These are phyloP conservation scores for Philaenus spumarius DNA, from an alignment of 1,140 invertebrate species.

Conservation along the genomic window DNA sequence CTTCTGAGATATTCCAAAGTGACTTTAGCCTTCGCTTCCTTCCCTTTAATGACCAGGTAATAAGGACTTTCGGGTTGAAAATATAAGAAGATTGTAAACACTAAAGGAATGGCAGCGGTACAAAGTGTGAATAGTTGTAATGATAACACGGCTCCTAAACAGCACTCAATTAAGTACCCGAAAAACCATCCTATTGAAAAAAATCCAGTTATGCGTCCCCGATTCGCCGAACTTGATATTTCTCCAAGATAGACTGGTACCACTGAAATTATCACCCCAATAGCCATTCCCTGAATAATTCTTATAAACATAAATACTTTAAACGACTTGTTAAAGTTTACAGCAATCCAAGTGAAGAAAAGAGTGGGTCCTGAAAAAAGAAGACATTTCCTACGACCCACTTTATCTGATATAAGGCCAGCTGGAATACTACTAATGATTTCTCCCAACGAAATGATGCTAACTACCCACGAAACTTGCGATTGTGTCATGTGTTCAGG, in stretches of 20 bases:
- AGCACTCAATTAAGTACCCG: constrained; percentile 72
- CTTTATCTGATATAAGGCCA: too few relatives aligned
- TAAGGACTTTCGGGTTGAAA: constrained; percentile 79
- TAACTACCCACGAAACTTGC: too few relatives aligned
- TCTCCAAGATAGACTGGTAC: constrained; percentile 81
- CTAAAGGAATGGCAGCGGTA: constrained; percentile 49
- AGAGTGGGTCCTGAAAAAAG: too few relatives aligned
- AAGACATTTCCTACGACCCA: too few relatives aligned
- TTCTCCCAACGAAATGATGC: too few relatives aligned
- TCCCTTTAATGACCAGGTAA: constrained; percentile 53
- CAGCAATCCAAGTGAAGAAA: too few relatives aligned
- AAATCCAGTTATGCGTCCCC: constrained; percentile 17
- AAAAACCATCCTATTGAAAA: constrained; percentile 37
- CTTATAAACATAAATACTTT: too few relatives aligned
- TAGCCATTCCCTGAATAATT: constrained; percentile 39
- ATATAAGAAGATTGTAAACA: constrained; percentile 58
- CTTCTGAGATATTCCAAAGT: constrained; percentile 59
- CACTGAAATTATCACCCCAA: constrained; percentile 67
- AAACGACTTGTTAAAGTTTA: too few relatives aligned
- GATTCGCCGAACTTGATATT: constrained; percentile 45
- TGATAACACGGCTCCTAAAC: constrained; percentile 61
- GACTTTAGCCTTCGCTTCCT: constrained; percentile 51
- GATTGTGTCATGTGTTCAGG: too few relatives aligned
- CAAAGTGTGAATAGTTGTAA: constrained; percentile 59
- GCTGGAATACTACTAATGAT: too few relatives aligned